A percentile compares a stretch with the other conserved stretches of the same genome.
Evolutionary conservation across 1,140 invertebrate genomes (phyloP).

Genomic region (Drosophila sp.): DNA sequence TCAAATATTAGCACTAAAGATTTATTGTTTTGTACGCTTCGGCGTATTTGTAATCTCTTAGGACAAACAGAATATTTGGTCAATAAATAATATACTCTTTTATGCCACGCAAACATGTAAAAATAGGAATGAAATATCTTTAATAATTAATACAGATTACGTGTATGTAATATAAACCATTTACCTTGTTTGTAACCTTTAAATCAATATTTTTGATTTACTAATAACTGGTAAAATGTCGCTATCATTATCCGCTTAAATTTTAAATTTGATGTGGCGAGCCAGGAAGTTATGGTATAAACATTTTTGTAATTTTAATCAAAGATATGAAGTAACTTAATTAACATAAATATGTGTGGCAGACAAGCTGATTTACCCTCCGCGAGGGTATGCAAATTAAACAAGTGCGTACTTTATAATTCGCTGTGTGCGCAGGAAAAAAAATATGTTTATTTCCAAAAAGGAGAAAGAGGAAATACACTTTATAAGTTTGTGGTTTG

Average conservation of each 20-base stretch:
- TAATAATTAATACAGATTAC: too few species aligned
- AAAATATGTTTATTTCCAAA: conserved; percentile 28
- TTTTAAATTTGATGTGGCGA: too few species aligned
- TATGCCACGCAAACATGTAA: too few species aligned
- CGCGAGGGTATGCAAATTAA: conserved; percentile 12
- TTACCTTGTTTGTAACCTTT: too few species aligned
- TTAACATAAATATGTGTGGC: not conserved
- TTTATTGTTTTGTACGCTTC: not conserved
- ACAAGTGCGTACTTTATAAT: conserved; percentile 18
- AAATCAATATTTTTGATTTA: too few species aligned
- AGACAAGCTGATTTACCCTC: not conserved
- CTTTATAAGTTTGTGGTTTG: conserved; percentile 28
- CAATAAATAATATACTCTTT: too few species aligned
- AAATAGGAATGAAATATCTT: too few species aligned
- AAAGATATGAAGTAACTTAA: not conserved
- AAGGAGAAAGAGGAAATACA: not conserved
- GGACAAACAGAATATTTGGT: not conserved
- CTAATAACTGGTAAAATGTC: too few species aligned
- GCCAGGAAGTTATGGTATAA: not conserved
- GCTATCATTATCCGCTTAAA: too few species aligned
- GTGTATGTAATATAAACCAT: too few species aligned
- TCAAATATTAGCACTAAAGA: not conserved
- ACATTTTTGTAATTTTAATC: not conserved
- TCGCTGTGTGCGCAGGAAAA: conserved; percentile 20
- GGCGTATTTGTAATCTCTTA: not conserved